Conservation (phyloP, 2,113 vertebrate genomes). For the Orthonyx spaldingii region DNA sequence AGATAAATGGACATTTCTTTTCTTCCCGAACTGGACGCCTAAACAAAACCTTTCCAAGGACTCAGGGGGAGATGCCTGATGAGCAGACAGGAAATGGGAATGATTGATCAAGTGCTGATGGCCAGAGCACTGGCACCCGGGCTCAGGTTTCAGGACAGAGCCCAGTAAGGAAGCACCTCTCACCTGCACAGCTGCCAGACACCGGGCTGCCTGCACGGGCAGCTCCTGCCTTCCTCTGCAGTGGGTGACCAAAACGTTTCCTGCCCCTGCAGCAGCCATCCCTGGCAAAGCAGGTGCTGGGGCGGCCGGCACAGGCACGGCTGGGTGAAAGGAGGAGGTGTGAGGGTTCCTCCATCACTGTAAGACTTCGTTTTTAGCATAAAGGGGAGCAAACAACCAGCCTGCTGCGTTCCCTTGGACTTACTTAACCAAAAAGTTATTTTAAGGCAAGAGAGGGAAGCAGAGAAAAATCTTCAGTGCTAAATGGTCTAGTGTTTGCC, state of each 20-base stretch:
- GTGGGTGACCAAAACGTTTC: accelerated
- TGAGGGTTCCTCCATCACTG: background rate
- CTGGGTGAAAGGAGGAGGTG: background rate
- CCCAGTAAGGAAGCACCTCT: background rate
- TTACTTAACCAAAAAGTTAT: background rate
- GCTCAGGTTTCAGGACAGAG: slow-evolving; percentile 43
- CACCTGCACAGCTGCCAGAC: slow-evolving; percentile 5
- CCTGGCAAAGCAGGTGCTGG: background rate
- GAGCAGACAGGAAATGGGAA: slow-evolving; percentile 53
- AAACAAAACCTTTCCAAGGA: slow-evolving; percentile 27
- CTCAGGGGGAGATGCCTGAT: background rate
- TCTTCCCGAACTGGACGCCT: background rate
- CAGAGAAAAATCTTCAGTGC: background rate
- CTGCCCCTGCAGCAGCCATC: background rate
- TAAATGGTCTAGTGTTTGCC: background rate
- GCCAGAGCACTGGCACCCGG: background rate
- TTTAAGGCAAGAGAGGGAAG: background rate
- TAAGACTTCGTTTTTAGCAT: background rate
- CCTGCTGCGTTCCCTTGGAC: accelerated
- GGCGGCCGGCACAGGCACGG: accelerated
- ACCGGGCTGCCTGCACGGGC: background rate
- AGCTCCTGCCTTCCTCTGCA: background rate
- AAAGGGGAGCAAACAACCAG: background rate
- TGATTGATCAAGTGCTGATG: slow-evolving; percentile 25
- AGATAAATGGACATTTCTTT: slow-evolving; percentile 10